Evolutionary conservation across 1,140 invertebrate genomes (phyloP).

Genomic region (Meloidogyne hapla): DNA sequence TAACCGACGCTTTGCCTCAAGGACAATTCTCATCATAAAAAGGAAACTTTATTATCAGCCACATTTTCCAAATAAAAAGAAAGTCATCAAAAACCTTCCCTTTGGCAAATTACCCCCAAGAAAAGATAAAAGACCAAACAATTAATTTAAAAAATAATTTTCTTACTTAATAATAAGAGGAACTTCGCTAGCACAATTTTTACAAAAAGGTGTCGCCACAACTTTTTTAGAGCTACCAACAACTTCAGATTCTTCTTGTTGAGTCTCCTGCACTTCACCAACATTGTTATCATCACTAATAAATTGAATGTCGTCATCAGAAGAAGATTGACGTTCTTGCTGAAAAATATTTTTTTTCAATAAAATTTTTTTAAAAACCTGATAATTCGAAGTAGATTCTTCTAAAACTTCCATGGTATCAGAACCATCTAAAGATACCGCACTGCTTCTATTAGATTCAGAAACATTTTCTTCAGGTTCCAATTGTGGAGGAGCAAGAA

Average conservation of each 20-base stretch:
- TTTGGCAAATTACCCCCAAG: no score
- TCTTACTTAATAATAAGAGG: constrained; percentile 20
- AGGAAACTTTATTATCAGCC: no score
- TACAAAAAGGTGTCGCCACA: constrained; percentile 21
- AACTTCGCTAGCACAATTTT: constrained; percentile 27
- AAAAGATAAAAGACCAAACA: no score
- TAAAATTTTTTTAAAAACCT: background rate
- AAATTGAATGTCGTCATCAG: background rate
- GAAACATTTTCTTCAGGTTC: background rate
- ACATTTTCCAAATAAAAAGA: no score
- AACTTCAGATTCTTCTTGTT: background rate
- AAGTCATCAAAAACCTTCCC: no score
- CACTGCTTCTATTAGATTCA: background rate
- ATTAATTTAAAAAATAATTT: no score
- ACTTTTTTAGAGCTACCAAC: background rate
- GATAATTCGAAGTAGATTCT: background rate
- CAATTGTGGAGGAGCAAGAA: background rate
- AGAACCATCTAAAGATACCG: background rate
- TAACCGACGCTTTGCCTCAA: no score
- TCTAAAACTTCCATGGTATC: background rate
- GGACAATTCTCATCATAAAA: no score
- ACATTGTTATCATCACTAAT: background rate
- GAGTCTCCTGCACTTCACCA: background rate
- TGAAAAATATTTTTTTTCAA: background rate
- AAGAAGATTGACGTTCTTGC: background rate